Conservation (phyloP, 2,888 invertebrate genomes). For the Philereme vetulata region DNA sequence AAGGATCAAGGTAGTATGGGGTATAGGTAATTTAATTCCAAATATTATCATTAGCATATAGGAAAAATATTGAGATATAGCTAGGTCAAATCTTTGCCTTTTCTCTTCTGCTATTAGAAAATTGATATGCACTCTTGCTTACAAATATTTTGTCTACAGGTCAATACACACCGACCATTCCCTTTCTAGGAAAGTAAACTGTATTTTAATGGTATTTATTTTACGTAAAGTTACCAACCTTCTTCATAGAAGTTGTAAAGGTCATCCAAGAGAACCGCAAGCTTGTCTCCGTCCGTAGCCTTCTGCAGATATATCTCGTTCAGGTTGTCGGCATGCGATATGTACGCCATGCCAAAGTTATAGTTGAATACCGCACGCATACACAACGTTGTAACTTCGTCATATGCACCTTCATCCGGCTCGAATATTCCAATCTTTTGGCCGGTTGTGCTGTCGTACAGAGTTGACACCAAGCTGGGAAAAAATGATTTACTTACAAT, state of each 20-base stretch:
- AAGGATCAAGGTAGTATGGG: too few relatives aligned
- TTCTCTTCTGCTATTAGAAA: too few relatives aligned
- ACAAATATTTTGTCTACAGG: too few relatives aligned
- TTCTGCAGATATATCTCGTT: constrained; percentile 87
- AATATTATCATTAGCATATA: too few relatives aligned
- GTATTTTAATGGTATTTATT: too few relatives aligned
- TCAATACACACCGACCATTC: too few relatives aligned
- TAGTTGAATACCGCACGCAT: too few relatives aligned
- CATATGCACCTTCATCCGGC: constrained; percentile 82
- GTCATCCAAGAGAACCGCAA: constrained; percentile 83
- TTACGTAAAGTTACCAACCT: constrained; percentile 57
- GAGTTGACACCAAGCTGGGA: constrained; percentile 86
- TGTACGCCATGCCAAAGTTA: constrained; percentile 80
- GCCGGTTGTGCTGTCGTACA: constrained; percentile 82
- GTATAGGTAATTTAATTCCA: too few relatives aligned
- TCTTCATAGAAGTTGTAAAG: constrained; percentile 83
- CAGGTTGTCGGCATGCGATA: constrained; percentile 84
- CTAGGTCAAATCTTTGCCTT: too few relatives aligned
- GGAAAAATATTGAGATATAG: too few relatives aligned
- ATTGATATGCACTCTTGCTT: too few relatives aligned
- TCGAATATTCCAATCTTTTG: constrained; percentile 76
- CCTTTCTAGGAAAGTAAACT: too few relatives aligned
- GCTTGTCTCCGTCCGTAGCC: constrained; percentile 68
- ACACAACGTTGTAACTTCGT: constrained; percentile 73
- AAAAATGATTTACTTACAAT: constrained; percentile 40